These are phyloP conservation scores for Thamnophis sirtalis DNA, from an alignment of 2,113 vertebrate species.

Conservation along the genomic window DNA sequence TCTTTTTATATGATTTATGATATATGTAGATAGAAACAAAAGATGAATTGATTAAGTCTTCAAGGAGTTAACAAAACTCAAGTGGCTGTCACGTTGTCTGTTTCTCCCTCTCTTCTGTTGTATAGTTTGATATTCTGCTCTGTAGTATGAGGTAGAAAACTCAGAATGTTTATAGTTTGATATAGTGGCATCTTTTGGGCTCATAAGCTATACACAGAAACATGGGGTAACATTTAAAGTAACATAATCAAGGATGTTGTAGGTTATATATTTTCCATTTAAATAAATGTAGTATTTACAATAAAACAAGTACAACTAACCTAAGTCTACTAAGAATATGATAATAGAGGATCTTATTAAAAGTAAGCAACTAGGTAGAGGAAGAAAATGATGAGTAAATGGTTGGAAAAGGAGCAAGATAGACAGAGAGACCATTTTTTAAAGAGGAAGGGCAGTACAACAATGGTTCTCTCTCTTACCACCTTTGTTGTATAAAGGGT, in stretches of 20 bases:
- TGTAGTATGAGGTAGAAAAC: neutral
- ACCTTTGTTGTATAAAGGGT: neutral
- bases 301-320: neutral
- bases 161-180: neutral
- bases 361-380: neutral
- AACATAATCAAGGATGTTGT: neutral
- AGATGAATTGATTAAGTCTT: neutral
- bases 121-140: neutral
- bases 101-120: neutral
- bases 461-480: neutral
- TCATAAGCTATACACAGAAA: neutral
- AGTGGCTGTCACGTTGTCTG: neutral
- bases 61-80: neutral
- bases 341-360: neutral
- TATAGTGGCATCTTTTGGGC: neutral
- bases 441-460: neutral
- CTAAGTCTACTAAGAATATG: neutral
- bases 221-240: neutral
- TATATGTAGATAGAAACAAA: neutral
- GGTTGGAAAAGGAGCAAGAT: neutral
- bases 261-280: neutral
- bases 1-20: neutral
- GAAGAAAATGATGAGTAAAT: neutral
- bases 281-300: neutral
- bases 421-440: neutral